Conservation (phyloP, 2,113 vertebrate genomes). For the Orthonyx spaldingii region DNA sequence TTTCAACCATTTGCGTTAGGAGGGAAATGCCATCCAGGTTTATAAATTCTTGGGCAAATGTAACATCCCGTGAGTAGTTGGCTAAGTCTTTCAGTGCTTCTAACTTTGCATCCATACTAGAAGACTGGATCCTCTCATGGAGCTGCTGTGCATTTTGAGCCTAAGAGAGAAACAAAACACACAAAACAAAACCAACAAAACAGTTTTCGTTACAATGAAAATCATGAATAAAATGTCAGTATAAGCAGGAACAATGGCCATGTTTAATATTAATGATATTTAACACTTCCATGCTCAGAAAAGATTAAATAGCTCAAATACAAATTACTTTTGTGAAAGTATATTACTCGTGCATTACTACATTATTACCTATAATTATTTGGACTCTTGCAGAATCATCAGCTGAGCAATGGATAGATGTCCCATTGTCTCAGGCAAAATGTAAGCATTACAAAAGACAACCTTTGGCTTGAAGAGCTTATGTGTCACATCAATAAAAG, state of each 20-base stretch:
- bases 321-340: neutral
- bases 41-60: conserved; percentile 97
- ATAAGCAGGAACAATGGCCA: neutral
- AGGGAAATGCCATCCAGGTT: conserved; percentile 96
- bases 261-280: neutral
- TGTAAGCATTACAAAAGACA: neutral
- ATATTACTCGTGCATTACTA: neutral
- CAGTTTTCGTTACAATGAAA: neutral
- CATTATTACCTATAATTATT: neutral
- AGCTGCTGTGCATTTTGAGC: conserved; percentile 89
- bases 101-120: conserved; percentile 95
- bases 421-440: neutral
- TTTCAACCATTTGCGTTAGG: conserved; percentile 97
- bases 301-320: neutral
- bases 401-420: neutral
- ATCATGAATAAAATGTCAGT: neutral
- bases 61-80: conserved; percentile 90
- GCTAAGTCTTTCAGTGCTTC: conserved; percentile 95
- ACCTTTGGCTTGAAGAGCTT: neutral
- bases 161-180: conserved; percentile 60
- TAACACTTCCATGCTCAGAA: neutral
- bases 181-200: neutral
- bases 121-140: conserved; percentile 92
- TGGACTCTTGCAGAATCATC: neutral
- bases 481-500: neutral